These are phyloP conservation scores for Nymphalis urticae DNA, from an alignment of 2,888 invertebrate species.

Conservation along the genomic window DNA sequence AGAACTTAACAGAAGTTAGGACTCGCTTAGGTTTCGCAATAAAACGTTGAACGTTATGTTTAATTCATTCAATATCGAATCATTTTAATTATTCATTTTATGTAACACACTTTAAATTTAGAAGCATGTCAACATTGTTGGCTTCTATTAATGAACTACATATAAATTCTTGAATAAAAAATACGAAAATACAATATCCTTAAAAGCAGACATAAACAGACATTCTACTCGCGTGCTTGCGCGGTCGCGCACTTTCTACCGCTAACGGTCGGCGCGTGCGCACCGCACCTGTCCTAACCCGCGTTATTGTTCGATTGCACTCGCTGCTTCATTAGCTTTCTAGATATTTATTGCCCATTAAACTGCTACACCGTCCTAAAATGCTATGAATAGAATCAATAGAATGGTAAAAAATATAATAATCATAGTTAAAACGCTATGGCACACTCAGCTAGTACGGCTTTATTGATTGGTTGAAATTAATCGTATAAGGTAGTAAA, in stretches of 20 bases:
- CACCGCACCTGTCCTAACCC: constrained; percentile 75
- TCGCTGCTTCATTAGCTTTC: constrained; percentile 48
- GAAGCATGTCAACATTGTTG: no score
- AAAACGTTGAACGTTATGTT: no score
- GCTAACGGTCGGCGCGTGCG: constrained; percentile 81
- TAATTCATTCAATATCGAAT: no score
- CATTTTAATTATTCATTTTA: no score
- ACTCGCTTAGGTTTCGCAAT: no score
- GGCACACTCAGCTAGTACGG: no score
- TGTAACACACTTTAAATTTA: no score
- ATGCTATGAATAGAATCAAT: constrained; percentile 17
- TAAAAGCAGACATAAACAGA: constrained; percentile 41
- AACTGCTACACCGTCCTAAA: constrained; percentile 29
- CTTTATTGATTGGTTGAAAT: no score
- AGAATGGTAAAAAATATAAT: constrained; percentile 5
- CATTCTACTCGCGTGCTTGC: constrained; percentile 74
- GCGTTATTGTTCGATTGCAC: constrained; percentile 51
- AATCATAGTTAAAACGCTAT: background rate
- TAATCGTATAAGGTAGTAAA: no score
- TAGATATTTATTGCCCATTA: constrained; percentile 41
- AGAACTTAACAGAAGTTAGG: no score
- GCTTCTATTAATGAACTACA: background rate
- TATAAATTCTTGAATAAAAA: background rate
- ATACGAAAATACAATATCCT: background rate
- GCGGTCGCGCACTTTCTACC: constrained; percentile 81